Evolutionary conservation across 2,888 invertebrate genomes (phyloP), one percentile per base, ranked within the genome.

Genomic region (Gymnocheta viridis): DNA sequence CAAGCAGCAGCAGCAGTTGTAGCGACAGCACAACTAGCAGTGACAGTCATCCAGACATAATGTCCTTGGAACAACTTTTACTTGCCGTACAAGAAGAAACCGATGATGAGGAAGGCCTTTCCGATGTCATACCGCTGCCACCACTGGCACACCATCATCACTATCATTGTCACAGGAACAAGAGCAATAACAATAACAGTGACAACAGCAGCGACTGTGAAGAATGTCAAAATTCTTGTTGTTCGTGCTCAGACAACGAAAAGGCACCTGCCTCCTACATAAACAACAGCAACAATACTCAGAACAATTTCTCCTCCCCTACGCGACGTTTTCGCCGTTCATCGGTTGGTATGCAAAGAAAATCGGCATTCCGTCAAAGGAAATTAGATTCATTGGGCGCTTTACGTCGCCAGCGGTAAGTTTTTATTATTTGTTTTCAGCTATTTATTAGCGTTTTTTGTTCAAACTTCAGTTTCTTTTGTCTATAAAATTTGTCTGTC

Each of bases 291-390:
- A 24, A 74, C 66, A 67, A 29, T 32, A 56, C 14, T 7, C 69
- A n/a, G 58, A 66, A 70, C 14, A 70, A 22, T 58, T 58, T 4
- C 1, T 27, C 77, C 0, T 62, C 83, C 35, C 19, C 67, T 4
- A 41, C 29, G 47, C 88, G 88, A 67, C 89, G 87, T 70, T 89
- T 89, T 86, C 90, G 91, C 24, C 88, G 90, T 74, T 90, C 90
- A 17, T 90, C 90, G 44, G 88, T 91, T 86, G 91, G 91, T 78
- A 90, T 90, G 87, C 91, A 90, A 85, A 88, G 91, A 62, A 89
- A 90, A 80, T 87, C 90, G 60, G 91, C 90, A 49, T 91, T 91
- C 85, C 91, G 91, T n/a, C 89, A 91, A 82, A 89, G 90, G 69
- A 92, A 92, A 86, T 88, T 90, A 72, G 91, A 91, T 85, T 91